Conservation (phyloP, 2,888 invertebrate species). For the Noctua fimbriata region DNA sequence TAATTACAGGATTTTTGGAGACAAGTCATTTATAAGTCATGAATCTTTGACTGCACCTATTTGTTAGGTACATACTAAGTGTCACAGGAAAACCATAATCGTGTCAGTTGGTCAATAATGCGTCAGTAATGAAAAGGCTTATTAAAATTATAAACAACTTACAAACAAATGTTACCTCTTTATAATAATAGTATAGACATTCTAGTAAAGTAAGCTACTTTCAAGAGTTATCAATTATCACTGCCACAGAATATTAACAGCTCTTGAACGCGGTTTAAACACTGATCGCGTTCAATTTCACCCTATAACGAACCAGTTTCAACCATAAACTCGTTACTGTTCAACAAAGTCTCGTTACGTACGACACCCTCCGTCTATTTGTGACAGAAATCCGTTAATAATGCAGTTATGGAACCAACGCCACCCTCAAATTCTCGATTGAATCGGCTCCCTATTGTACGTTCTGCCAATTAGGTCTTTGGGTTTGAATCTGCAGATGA, state of each 20-base stretch:
- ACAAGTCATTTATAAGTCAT: not conserved
- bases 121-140: not conserved
- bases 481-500: constrained; percentile 8
- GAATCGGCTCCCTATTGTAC: constrained; percentile 8
- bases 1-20: not conserved
- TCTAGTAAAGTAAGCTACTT: not conserved
- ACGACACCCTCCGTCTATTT: not conserved
- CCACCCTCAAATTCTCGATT: not conserved
- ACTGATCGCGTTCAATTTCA: not conserved
- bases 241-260: not conserved
- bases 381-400: constrained; percentile 41
- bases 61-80: not conserved
- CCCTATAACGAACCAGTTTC: not conserved
- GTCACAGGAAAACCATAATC: constrained; percentile 27
- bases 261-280: not conserved
- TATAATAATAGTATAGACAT: no score
- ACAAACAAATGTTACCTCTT: no score
- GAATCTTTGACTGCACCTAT: not conserved
- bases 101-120: not conserved
- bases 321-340: not conserved
- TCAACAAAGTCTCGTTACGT: constrained; percentile 18
- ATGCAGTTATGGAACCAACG: constrained; percentile 11
- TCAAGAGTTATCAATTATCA: not conserved
- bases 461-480: constrained; percentile 2
- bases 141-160: not conserved